Evolutionary conservation across 2,113 vertebrate genomes (phyloP).

Genomic region (Sander lucioperca): DNA sequence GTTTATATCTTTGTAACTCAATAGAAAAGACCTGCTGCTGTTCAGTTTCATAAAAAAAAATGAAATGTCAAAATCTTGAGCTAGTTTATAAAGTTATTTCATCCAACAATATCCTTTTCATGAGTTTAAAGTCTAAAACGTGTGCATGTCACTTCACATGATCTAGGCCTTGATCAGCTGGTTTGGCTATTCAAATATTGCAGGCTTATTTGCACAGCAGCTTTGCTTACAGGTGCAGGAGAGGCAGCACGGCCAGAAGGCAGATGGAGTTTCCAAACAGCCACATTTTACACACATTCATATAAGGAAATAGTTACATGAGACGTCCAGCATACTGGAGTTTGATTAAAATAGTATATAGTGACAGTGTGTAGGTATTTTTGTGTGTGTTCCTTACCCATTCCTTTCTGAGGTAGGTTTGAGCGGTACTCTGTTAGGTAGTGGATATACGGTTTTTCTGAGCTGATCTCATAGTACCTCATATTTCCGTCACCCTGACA

Average conservation of each 20-base stretch:
- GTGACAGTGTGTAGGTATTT: background rate
- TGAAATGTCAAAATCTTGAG: background rate
- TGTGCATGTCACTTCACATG: conserved; percentile 3
- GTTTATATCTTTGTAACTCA: background rate
- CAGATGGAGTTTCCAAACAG: background rate
- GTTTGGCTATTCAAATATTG: conserved; percentile 75
- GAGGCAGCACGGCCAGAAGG: background rate
- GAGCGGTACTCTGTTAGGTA: conserved; percentile 92
- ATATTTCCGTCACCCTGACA: conserved; percentile 93
- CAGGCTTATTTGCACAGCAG: conserved; percentile 64
- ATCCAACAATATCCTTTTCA: background rate
- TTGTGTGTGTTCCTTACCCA: conserved; percentile 84
- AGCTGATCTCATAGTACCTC: conserved; percentile 92
- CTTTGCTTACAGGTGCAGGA: conserved; percentile 62
- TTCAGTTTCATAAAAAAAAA: background rate
- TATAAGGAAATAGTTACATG: background rate
- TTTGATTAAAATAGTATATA: background rate
- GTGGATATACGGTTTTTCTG: conserved; percentile 90
- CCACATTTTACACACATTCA: background rate
- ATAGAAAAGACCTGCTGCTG: background rate
- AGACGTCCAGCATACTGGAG: background rate
- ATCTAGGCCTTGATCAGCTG: conserved; percentile 15
- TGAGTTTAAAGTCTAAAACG: background rate
- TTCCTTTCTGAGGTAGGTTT: conserved; percentile 91
- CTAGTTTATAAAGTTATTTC: background rate